A percentile compares a stretch with the other conserved stretches of the same genome.
Evolutionary conservation across 2,113 vertebrate genomes (phyloP).

Genomic region (Heptranchias perlo): DNA sequence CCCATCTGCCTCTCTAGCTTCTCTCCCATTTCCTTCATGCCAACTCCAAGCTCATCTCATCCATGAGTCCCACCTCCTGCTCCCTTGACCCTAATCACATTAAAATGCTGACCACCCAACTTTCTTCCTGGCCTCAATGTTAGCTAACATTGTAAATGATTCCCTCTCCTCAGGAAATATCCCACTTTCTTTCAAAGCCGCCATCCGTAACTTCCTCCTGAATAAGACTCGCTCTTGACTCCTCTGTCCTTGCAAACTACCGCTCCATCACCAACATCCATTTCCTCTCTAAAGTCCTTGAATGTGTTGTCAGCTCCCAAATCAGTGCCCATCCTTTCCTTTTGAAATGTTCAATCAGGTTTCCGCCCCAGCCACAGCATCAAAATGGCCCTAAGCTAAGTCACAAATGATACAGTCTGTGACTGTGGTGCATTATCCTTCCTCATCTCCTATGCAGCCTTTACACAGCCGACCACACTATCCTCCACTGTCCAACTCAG

Average conservation of each 20-base stretch:
- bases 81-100: neutral
- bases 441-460: neutral
- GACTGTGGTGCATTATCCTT: neutral
- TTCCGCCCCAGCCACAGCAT: neutral
- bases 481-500: neutral
- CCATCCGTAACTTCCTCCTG: neutral
- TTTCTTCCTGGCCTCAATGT: neutral
- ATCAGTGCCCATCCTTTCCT: neutral
- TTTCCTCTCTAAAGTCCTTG: neutral
- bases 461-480: neutral
- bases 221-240: neutral
- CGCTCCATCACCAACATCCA: neutral
- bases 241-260: neutral
- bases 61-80: neutral
- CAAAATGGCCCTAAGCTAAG: neutral
- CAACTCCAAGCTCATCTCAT: neutral
- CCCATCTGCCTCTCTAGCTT: neutral
- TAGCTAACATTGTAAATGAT: neutral
- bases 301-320: neutral
- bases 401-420: neutral
- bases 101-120: neutral
- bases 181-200: neutral
- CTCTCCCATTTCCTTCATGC: neutral
- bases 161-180: neutral
- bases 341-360: neutral